Conservation (phyloP, 2,888 invertebrate species). For the Catocala fraxini region DNA sequence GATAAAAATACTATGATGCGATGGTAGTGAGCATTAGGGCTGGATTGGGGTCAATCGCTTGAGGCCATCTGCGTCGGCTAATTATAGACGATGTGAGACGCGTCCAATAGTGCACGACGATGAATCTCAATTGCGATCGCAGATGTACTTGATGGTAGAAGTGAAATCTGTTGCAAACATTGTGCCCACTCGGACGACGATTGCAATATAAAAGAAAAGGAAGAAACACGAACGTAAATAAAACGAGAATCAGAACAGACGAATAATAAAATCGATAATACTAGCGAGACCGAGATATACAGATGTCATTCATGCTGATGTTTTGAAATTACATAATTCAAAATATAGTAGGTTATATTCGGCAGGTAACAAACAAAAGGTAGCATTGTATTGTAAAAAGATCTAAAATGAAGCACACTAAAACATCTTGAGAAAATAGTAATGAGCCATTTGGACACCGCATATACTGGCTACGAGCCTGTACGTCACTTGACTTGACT, state of each 20-base stretch:
- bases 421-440: slow-evolving; percentile 22
- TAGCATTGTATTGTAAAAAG: slow-evolving; percentile 28
- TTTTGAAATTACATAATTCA: slow-evolving; percentile 35
- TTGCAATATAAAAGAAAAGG: slow-evolving; percentile 23
- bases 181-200: slow-evolving; percentile 38
- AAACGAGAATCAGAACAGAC: slow-evolving; percentile 16
- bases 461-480: too few species aligned
- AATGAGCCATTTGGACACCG: neutral
- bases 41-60: slow-evolving; percentile 85
- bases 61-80: slow-evolving; percentile 84
- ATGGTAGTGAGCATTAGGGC: slow-evolving; percentile 77
- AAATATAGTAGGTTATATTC: slow-evolving; percentile 34
- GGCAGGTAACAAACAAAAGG: slow-evolving; percentile 27
- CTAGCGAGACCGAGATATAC: slow-evolving; percentile 27
- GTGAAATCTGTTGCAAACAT: slow-evolving; percentile 52
- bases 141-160: slow-evolving; percentile 54
- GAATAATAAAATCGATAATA: slow-evolving; percentile 28
- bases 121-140: slow-evolving; percentile 73
- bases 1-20: slow-evolving; percentile 81
- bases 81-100: slow-evolving; percentile 80
- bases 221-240: slow-evolving; percentile 16
- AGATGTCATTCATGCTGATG: slow-evolving; percentile 17
- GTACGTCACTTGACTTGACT: too few species aligned
- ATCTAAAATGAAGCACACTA: slow-evolving; percentile 19
- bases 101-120: slow-evolving; percentile 73